phyloP scores from a whole-genome alignment of 92 coral and sea anemone genomes.

The Isaurus tuberculatus region DNA sequence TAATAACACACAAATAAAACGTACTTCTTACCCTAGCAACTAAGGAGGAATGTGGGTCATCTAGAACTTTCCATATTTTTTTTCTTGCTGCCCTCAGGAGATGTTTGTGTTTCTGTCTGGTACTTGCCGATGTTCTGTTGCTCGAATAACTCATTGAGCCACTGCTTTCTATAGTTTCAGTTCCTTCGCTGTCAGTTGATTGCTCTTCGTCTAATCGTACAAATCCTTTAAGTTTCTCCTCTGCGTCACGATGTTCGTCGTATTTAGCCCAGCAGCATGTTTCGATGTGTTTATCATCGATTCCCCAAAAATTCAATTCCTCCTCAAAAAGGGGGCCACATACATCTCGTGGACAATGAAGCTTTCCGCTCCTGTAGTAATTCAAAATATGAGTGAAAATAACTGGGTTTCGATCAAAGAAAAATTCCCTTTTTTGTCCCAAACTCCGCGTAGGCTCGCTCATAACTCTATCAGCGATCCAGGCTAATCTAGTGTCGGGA shows the following conservation, averaged over 20 bases:
- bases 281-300: constrained; percentile 94
- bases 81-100: constrained; percentile 64
- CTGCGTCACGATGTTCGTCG: constrained; percentile 97
- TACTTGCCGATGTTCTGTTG: constrained; percentile 44
- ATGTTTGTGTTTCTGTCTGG: constrained; percentile 49
- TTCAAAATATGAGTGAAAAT: constrained; percentile 94
- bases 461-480: constrained; percentile 91
- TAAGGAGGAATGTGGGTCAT: constrained; percentile 90
- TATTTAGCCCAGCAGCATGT: constrained; percentile 99
- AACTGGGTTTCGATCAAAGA: constrained; percentile 95
- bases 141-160: constrained; percentile 70
- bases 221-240: constrained; percentile 93
- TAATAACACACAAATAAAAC: neutral
- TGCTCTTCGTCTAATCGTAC: constrained; percentile 81
- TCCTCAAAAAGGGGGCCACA: constrained; percentile 98
- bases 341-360: constrained; percentile 96
- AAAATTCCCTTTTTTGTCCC: constrained; percentile 88
- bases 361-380: constrained; percentile 94
- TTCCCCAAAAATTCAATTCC: constrained; percentile 94
- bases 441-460: constrained; percentile 79
- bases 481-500: constrained; percentile 93
- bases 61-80: constrained; percentile 83
- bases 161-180: constrained; percentile 78
- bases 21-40: constrained; percentile 85
- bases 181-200: constrained; percentile 68